Conservation (phyloP, 1,140 invertebrate species). For the Drosophila punjabiensis region DNA sequence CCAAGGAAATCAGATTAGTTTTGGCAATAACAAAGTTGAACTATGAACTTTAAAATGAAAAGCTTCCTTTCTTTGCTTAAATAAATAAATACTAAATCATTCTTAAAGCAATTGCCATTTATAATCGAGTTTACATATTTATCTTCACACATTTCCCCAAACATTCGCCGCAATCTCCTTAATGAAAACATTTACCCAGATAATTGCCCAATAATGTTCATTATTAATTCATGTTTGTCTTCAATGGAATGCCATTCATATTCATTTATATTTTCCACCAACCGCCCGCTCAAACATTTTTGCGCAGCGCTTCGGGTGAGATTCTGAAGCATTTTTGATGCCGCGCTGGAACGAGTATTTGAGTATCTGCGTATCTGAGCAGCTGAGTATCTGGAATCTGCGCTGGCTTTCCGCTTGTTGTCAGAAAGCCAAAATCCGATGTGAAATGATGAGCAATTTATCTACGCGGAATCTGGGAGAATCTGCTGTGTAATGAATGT, state of each 20-base stretch:
- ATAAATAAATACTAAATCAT: neutral
- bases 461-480: conserved; percentile 71
- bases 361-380: neutral
- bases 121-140: neutral
- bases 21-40: neutral
- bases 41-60: neutral
- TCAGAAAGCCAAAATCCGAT: conserved; percentile 65
- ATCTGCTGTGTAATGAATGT: conserved; percentile 81
- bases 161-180: neutral
- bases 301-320: conserved; percentile 14
- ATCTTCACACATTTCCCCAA: neutral
- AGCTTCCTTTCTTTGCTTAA: too few species aligned
- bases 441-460: conserved; percentile 83
- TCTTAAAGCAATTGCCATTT: neutral
- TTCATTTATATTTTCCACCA: conserved; percentile 36
- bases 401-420: conserved; percentile 30
- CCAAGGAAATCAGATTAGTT: neutral
- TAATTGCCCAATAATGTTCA: conserved; percentile 18
- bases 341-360: neutral
- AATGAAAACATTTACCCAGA: conserved; percentile 9
- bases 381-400: conserved; percentile 19
- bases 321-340: conserved; percentile 27
- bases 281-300: neutral
- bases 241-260: conserved; percentile 46
- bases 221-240: conserved; percentile 34